Evolutionary conservation across 2,888 invertebrate species (phyloP), one percentile per base, ranked within the genome.

Genomic region (Drosophila flavopinicola): DNA sequence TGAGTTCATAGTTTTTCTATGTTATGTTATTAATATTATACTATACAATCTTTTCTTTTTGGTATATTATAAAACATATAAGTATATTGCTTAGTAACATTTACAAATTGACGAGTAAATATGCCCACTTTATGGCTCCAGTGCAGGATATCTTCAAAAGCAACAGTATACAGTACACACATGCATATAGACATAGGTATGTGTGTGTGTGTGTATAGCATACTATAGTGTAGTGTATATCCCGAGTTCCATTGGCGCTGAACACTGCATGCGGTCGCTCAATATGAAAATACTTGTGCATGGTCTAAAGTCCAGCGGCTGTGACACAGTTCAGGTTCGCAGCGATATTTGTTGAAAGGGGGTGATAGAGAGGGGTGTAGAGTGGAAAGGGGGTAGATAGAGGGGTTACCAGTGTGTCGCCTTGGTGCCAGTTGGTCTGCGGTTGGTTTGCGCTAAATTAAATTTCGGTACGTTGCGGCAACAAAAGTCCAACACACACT

Each of bases 381-480:
- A 10, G 25, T 17, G 24, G 10, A 23, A 5, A 17, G 35, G 7
- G n/a, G 38, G 13, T 7, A 9, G 42, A 5, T 6, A 2, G n/a
- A 6, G 1, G 11, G 32, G 45, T 24, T 2, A 30, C 20, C 5
- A 30, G 38, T 47, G 54, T 53, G 65, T 44, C 52, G 56, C 44
- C 76, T 65, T 75, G 67, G 79, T 84, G 82, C 76, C 78, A 80
- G 78, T 74, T 66, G 80, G 77, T 73, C 75, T 77, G 84, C 61
- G 80, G 84, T 79, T 73, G 86, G 79, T 68, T 79, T 79, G 83
- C 80, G 80, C 83, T 84, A 83, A 86, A 83, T 83, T 83, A 84
- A 83, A 83, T 83, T 83, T 85, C 45, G 56, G 47, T 63, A 69
- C 74, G 71, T 69, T 64, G 41, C 68, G 65, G 32, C 66, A 68